These are phyloP conservation scores for Pentamera pediparva DNA, from an alignment of 53 echinoderm and acorn worm species.

Conservation along the genomic window DNA sequence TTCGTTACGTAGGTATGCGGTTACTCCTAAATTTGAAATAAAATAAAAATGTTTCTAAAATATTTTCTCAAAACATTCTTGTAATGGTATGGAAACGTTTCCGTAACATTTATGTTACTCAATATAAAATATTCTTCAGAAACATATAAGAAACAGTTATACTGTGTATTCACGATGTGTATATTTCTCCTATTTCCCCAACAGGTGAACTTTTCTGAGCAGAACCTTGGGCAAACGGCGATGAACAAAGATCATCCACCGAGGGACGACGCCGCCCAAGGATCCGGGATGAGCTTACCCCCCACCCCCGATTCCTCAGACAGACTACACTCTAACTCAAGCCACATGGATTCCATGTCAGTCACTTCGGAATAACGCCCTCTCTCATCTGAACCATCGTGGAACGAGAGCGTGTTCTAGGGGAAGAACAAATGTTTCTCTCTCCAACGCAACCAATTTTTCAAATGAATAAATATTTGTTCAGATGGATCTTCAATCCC, in stretches of 20 bases:
- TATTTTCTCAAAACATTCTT: too few relatives aligned
- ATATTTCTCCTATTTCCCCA: not conserved
- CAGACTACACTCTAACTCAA: slow-evolving; percentile 54
- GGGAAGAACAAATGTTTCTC: not conserved
- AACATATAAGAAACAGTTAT: not conserved
- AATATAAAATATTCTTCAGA: not conserved
- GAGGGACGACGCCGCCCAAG: slow-evolving; percentile 65
- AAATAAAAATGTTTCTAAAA: too few relatives aligned
- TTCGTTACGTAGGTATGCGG: too few relatives aligned
- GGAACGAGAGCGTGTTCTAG: not conserved
- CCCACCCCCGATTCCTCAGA: slow-evolving; percentile 91
- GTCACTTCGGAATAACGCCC: slow-evolving; percentile 19
- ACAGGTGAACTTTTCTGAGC: slow-evolving; percentile 92
- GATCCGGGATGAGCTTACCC: slow-evolving; percentile 86
- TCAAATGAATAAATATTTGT: slow-evolving; percentile 19
- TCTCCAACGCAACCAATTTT: slow-evolving; percentile 18
- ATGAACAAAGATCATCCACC: slow-evolving; percentile 53
- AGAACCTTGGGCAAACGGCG: slow-evolving; percentile 64
- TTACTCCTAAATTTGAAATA: too few relatives aligned
- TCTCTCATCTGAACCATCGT: too few relatives aligned
- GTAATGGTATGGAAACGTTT: too few relatives aligned
- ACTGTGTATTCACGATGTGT: not conserved
- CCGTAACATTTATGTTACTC: too few relatives aligned
- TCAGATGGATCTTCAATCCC: slow-evolving; percentile 32
- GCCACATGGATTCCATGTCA: slow-evolving; percentile 21